These are phyloP conservation scores for Liposcelis brunnea DNA, from an alignment of 2,888 invertebrate genomes.

Conservation along the genomic window DNA sequence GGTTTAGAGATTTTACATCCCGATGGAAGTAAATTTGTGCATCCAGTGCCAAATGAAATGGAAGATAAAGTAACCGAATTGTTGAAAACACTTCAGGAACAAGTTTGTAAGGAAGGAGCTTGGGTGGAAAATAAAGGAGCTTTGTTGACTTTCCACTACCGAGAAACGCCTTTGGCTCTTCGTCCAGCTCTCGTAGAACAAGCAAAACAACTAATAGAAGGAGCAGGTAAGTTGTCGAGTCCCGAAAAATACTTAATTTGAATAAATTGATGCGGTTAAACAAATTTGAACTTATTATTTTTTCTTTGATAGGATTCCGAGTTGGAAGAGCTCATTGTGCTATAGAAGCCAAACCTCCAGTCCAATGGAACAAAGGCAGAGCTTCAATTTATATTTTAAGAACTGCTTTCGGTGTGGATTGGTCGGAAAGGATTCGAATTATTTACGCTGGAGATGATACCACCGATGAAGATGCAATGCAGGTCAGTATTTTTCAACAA, in stretches of 20 bases:
- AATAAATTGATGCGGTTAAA: neutral
- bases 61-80: slow-evolving; percentile 62
- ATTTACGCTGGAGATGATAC: slow-evolving; percentile 80
- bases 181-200: slow-evolving; percentile 50
- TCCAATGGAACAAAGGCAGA: slow-evolving; percentile 80
- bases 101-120: slow-evolving; percentile 70
- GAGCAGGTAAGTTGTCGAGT: slow-evolving; percentile 29
- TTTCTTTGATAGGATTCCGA: slow-evolving; percentile 37
- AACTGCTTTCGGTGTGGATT: slow-evolving; percentile 79
- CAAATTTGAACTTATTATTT: neutral
- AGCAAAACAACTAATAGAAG: slow-evolving; percentile 53
- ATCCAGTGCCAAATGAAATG: slow-evolving; percentile 75
- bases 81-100: slow-evolving; percentile 63
- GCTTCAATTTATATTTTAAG: slow-evolving; percentile 80
- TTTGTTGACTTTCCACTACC: slow-evolving; percentile 69
- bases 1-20: slow-evolving; percentile 78
- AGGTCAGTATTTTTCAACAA: too few relatives aligned
- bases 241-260: neutral
- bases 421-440: slow-evolving; percentile 77
- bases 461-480: slow-evolving; percentile 83
- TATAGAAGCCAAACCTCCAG: slow-evolving; percentile 78
- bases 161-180: slow-evolving; percentile 57
- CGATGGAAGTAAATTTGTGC: slow-evolving; percentile 77
- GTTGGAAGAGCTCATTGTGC: slow-evolving; percentile 70
- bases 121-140: slow-evolving; percentile 89